phyloP scores from a whole-genome alignment of 2,113 vertebrate species.

The Tyto alba region DNA sequence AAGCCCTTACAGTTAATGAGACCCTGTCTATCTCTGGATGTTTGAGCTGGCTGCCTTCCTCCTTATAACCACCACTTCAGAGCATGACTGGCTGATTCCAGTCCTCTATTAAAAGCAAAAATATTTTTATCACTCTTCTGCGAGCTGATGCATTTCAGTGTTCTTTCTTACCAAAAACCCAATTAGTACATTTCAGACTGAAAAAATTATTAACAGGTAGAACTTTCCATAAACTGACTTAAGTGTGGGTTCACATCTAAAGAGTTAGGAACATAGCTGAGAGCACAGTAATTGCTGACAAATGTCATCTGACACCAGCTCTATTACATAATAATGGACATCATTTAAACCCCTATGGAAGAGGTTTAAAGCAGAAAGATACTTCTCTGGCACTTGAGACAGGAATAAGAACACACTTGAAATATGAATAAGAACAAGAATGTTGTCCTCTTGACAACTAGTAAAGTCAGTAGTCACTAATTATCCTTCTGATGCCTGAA shows the following conservation, averaged over 20 bases:
- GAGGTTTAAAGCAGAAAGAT: not conserved
- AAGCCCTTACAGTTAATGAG: not conserved
- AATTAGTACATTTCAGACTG: not conserved
- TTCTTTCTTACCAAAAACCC: not conserved
- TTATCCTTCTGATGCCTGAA: not conserved
- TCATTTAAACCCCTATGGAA: not conserved
- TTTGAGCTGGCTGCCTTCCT: not conserved
- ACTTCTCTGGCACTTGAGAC: not conserved
- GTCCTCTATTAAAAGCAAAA: not conserved
- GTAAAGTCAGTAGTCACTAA: not conserved
- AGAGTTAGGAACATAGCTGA: not conserved
- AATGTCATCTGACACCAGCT: not conserved
- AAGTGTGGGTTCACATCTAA: not conserved
- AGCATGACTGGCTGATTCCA: not conserved
- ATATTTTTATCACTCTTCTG: not conserved
- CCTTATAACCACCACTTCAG: not conserved
- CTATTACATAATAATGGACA: not conserved
- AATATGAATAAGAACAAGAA: not conserved
- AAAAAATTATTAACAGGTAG: not conserved
- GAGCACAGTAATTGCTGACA: conserved; percentile 3
- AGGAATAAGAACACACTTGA: not conserved
- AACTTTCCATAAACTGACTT: not conserved
- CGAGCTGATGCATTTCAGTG: not conserved
- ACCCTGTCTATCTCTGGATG: not conserved
- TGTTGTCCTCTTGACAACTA: not conserved